Evolutionary conservation across 2,888 invertebrate genomes (phyloP).

Genomic region (Dexiosoma caninum): DNA sequence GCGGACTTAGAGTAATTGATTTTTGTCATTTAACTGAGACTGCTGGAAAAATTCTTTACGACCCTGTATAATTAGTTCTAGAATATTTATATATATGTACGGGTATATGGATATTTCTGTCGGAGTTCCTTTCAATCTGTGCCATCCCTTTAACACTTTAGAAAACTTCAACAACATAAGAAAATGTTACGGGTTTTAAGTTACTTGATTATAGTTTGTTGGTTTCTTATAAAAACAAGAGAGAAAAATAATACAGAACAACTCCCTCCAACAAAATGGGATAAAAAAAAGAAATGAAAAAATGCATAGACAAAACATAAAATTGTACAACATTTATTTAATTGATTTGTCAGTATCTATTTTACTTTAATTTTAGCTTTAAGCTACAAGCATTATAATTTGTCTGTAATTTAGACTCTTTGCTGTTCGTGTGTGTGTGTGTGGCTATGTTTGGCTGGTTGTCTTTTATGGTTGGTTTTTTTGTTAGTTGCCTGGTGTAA

Average conservation of each 20-base stretch:
- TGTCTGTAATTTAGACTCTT: constrained; percentile 50
- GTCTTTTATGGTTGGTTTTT: background rate
- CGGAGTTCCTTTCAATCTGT: background rate
- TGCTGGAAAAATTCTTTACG: no score
- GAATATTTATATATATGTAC: no score
- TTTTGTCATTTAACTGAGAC: no score
- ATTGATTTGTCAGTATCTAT: constrained; percentile 63
- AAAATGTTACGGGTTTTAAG: constrained; percentile 51
- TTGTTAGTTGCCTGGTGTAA: background rate
- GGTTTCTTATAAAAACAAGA: constrained; percentile 5
- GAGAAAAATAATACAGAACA: background rate
- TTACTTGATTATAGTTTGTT: constrained; percentile 52
- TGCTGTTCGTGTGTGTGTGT: no score
- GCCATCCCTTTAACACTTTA: background rate
- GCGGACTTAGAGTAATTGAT: no score
- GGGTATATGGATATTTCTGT: no score
- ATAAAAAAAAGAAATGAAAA: background rate
- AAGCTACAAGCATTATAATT: constrained; percentile 51
- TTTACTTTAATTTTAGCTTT: constrained; percentile 55
- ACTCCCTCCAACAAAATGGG: background rate
- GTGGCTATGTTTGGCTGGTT: constrained; percentile 10
- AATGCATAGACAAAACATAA: constrained; percentile 5
- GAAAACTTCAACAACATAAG: constrained; percentile 35
- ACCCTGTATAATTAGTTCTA: no score
- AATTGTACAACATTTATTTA: constrained; percentile 43